Evolutionary conservation across 2,113 vertebrate genomes (phyloP).

Genomic region (Catharus minimus): DNA sequence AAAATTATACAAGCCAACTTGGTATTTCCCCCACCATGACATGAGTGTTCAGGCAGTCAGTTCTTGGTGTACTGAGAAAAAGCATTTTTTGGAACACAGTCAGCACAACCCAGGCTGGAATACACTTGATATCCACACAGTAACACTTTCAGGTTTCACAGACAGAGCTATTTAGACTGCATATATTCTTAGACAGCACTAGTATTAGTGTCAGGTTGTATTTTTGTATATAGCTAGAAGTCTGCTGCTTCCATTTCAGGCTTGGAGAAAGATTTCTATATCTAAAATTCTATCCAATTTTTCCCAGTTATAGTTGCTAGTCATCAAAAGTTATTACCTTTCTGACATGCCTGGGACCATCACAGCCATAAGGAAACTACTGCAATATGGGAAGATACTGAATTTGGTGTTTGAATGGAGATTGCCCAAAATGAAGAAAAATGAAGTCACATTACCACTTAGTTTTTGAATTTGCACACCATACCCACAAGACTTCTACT

Average conservation of each 20-base stretch:
- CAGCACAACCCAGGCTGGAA: not conserved
- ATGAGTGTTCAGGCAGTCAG: accelerated
- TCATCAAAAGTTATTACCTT: not conserved
- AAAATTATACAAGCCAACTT: not conserved
- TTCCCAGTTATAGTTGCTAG: not conserved
- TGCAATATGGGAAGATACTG: not conserved
- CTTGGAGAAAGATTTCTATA: not conserved
- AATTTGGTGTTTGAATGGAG: not conserved
- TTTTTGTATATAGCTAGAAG: not conserved
- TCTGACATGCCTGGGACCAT: not conserved
- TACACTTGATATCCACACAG: not conserved
- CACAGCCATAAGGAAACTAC: not conserved
- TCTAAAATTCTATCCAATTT: not conserved
- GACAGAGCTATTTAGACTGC: not conserved
- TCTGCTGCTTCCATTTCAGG: not conserved
- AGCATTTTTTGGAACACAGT: not conserved
- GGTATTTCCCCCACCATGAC: not conserved
- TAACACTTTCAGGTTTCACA: not conserved
- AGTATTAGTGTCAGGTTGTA: constrained; percentile 7
- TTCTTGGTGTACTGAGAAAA: not conserved
- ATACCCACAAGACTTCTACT: not conserved
- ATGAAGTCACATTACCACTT: not conserved
- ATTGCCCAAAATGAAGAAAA: constrained; percentile 21
- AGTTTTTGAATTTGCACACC: not conserved
- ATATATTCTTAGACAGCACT: not conserved